Base-by-base conservation (phyloP, 2,113 vertebrate genomes). In the Calyptomena viridis region DNA sequence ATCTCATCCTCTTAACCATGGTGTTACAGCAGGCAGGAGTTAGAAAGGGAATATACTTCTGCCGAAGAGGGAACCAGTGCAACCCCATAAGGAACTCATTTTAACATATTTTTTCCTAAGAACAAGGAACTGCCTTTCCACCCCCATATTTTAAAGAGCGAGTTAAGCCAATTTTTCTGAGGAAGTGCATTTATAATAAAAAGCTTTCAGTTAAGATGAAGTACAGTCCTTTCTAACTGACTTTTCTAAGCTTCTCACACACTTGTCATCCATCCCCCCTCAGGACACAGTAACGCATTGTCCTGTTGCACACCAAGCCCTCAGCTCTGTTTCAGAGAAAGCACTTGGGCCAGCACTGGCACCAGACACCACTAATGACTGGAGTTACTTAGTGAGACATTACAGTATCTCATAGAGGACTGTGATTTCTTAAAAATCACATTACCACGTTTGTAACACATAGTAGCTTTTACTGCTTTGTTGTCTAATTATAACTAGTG, bases 31-130 rank as follows among this genome's bases (percentile, higher is more conserved):
- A 35, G 21, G 25, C 0, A 33, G 21, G 23, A 50, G 9, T 9
- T 0, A 46, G 14, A 56, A 47, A 37, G 6, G 27, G 20, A 78
- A 59, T 6, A 16, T 0, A 7, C 17, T 60, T 21, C 33, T 66
- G 59, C 63, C 27, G 60, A 9, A 52, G 6, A 69, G 50, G 18
- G 46, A 67, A 30, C 21, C 12, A 1, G 10, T 17, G 12, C 85
- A 55, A 12, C 6, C 3, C 2, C 17, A 16, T 8, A 16, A 9
- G n/a, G 9, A 23, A 20, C 1, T 30, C 3, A 6, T 44, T 44
- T 44, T 16, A 46, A 33, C 31, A 8, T 31, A 44, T 33, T 66
- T 66, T 40, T 66, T 66, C 63, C 14, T 44, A 46, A 67, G 1
- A 35, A 21, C 25, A 74, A 56, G 23, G 37, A 71, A 39, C 18